Percentiles rank a stretch among this genome's conserved stretches.
phyloP scores from a whole-genome alignment of 2,113 vertebrate genomes.

The Motacilla tschutschensis region DNA sequence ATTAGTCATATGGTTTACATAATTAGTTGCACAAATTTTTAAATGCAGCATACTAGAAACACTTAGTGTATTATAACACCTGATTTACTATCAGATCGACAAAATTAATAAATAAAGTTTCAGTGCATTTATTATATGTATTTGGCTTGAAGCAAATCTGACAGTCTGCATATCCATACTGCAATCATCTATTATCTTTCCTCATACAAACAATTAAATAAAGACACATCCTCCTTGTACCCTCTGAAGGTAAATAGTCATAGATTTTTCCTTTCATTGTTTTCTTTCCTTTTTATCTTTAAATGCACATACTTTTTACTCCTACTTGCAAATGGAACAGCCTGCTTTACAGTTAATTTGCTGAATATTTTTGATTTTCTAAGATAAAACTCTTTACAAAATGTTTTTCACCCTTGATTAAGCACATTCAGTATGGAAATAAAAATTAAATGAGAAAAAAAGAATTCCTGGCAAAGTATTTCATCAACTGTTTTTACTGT shows the following conservation, averaged over 20 bases:
- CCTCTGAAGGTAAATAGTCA: neutral
- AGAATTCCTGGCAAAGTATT: neutral
- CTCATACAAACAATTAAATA: neutral
- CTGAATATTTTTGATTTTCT: neutral
- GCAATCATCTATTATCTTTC: neutral
- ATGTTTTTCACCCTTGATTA: constrained; percentile 32
- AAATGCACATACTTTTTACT: neutral
- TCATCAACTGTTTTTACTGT: constrained; percentile 12
- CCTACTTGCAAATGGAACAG: neutral
- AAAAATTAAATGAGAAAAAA: constrained; percentile 24
- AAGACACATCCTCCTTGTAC: neutral
- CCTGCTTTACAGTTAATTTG: neutral
- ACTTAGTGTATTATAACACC: constrained; percentile 22
- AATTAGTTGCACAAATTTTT: constrained; percentile 37
- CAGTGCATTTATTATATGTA: constrained; percentile 6
- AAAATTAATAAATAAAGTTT: neutral
- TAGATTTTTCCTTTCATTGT: neutral
- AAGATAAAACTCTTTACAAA: neutral
- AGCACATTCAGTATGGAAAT: neutral
- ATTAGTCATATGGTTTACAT: constrained; percentile 38
- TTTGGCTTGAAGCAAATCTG: neutral
- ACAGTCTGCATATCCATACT: neutral
- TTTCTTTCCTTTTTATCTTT: neutral
- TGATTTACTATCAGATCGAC: constrained; percentile 24
- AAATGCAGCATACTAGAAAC: neutral